Evolutionary conservation across 2,797 vertebrate genomes (phyloP).

Genomic region (Sorex maritimensis): DNA sequence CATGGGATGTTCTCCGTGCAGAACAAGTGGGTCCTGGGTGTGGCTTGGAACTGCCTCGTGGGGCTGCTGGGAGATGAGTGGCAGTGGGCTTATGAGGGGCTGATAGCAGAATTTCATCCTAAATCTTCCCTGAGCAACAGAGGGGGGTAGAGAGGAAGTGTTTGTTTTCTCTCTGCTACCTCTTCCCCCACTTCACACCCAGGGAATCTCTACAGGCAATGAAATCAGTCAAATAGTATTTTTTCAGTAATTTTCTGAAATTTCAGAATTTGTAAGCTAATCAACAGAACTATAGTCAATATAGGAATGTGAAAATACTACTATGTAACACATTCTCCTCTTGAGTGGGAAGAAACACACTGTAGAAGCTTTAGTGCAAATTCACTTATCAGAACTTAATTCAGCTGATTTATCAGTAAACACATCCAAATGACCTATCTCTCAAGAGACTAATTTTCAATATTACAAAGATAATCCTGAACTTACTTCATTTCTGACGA

Average conservation of each 20-base stretch:
- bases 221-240: neutral
- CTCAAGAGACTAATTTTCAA: neutral
- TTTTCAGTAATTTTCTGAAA: neutral
- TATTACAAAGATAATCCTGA: neutral
- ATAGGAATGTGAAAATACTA: neutral
- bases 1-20: no score
- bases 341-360: neutral
- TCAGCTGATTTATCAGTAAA: conserved; percentile 7
- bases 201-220: neutral
- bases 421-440: neutral
- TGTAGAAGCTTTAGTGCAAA: neutral
- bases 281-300: neutral
- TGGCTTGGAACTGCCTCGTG: no score
- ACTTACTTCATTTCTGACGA: conserved; percentile 31
- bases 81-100: no score
- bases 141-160: no score
- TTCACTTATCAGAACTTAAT: neutral
- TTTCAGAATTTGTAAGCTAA: neutral
- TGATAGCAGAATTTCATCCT: no score
- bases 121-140: no score
- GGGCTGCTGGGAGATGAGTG: no score
- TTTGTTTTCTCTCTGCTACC: no score
- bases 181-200: neutral
- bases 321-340: neutral
- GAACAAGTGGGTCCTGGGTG: no score